phyloP scores from a whole-genome alignment of 2,113 vertebrate species.

The Alaudala cheleensis region DNA sequence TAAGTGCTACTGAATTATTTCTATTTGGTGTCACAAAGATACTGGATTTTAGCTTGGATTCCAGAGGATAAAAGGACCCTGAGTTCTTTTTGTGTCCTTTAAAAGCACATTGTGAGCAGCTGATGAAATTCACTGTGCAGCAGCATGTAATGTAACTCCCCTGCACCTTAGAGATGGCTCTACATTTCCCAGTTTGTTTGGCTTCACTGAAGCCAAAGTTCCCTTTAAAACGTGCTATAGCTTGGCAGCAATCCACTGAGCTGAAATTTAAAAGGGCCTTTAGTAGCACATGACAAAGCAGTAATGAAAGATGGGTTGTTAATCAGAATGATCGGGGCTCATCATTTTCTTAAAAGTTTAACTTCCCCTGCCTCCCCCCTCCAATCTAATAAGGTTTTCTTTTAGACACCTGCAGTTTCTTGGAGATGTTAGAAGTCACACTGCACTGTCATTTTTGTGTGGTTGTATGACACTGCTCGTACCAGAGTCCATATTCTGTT shows the following conservation, averaged over 20 bases:
- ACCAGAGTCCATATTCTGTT: background rate
- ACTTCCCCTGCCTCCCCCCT: background rate
- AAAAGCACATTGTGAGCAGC: background rate
- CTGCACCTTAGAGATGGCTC: background rate
- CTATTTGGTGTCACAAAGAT: background rate
- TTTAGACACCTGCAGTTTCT: background rate
- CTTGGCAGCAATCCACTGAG: background rate
- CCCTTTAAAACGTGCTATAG: background rate
- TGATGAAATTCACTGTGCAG: background rate
- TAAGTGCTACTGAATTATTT: constrained; percentile 6
- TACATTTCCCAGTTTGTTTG: background rate
- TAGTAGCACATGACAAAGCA: background rate
- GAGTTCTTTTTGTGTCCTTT: background rate
- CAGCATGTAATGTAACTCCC: background rate
- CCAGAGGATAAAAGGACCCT: background rate
- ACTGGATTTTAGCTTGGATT: background rate
- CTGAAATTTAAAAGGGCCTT: background rate
- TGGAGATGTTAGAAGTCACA: background rate
- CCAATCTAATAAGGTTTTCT: background rate
- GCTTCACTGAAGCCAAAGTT: background rate
- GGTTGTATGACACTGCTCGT: background rate
- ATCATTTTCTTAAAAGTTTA: background rate
- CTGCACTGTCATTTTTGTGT: background rate
- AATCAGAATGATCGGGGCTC: background rate
- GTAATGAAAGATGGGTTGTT: background rate